Conservation (phyloP, 2,113 vertebrate species). For the Ceratotherium simum region DNA sequence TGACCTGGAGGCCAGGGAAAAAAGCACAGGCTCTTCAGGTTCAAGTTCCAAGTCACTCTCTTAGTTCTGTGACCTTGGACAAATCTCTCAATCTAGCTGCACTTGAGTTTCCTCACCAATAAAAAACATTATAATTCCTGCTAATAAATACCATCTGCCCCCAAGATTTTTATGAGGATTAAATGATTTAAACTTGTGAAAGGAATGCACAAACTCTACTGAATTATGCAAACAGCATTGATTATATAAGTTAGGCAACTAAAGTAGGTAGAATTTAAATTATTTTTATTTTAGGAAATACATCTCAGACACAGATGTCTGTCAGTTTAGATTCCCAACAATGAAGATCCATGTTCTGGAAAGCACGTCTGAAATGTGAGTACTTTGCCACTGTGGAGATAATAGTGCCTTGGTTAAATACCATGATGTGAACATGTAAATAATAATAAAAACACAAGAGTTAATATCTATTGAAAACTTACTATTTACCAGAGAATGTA, state of each 20-base stretch:
- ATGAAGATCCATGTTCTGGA: not conserved
- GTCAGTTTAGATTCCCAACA: not conserved
- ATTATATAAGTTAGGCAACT: conserved; percentile 52
- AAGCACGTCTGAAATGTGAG: not conserved
- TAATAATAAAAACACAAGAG: not conserved
- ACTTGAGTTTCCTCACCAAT: not conserved
- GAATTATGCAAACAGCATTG: conserved; percentile 50
- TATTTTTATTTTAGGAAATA: conserved; percentile 61
- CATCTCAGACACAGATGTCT: not conserved
- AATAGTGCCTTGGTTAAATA: not conserved
- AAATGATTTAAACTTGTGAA: conserved; percentile 43
- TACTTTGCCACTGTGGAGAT: not conserved
- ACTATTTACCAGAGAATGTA: not conserved
- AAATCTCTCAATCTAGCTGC: not conserved
- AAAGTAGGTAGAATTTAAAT: conserved; percentile 44
- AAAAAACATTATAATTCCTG: not conserved
- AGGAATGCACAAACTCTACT: conserved; percentile 44
- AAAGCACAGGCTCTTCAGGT: not conserved
- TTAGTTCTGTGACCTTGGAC: not conserved
- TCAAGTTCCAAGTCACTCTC: not conserved
- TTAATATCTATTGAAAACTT: not conserved
- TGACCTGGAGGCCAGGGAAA: not conserved
- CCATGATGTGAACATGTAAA: not conserved
- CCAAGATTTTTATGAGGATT: conserved; percentile 43
- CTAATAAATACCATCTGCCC: conserved; percentile 50